Conservation (phyloP, 2,113 vertebrate species). For the Callipepla californica region DNA sequence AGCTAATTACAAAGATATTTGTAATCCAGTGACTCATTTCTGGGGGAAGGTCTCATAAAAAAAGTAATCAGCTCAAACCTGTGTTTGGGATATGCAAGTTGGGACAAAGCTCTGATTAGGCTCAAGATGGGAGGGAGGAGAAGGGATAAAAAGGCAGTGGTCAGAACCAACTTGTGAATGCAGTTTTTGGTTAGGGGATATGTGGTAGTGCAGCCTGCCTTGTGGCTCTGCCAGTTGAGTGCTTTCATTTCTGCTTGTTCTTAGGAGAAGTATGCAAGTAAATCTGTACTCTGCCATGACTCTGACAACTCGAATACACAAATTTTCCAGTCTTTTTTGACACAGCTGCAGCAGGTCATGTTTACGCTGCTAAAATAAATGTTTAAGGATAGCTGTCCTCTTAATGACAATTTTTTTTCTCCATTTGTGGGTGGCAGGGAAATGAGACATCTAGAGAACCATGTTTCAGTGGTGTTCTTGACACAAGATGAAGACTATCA, state of each 20-base stretch:
- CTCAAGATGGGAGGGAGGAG: not conserved
- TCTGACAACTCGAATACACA: not conserved
- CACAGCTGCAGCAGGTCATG: slow-evolving; percentile 32
- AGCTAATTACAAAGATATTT: slow-evolving; percentile 3
- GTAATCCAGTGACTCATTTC: slow-evolving; percentile 43
- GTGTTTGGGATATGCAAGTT: slow-evolving; percentile 7
- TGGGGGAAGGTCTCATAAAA: slow-evolving; percentile 1
- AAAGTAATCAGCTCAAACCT: not conserved
- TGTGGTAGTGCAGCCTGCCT: not conserved
- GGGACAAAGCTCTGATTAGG: slow-evolving; percentile 20
- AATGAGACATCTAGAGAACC: slow-evolving; percentile 37
- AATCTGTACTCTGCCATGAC: not conserved
- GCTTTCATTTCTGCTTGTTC: not conserved
- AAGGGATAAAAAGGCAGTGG: not conserved
- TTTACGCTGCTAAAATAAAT: slow-evolving; percentile 68
- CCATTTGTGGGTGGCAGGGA: slow-evolving; percentile 14
- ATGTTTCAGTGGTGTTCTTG: not conserved
- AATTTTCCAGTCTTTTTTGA: not conserved
- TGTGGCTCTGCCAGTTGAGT: not conserved
- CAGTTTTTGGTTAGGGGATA: not conserved
- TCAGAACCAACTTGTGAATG: not conserved
- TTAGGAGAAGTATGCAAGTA: not conserved
- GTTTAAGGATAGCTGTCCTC: slow-evolving; percentile 40
- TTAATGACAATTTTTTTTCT: slow-evolving; percentile 6
- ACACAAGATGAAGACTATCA: not conserved